Base-by-base conservation (phyloP, 2,797 vertebrate genomes). In the Eutrigla gurnardus region DNA sequence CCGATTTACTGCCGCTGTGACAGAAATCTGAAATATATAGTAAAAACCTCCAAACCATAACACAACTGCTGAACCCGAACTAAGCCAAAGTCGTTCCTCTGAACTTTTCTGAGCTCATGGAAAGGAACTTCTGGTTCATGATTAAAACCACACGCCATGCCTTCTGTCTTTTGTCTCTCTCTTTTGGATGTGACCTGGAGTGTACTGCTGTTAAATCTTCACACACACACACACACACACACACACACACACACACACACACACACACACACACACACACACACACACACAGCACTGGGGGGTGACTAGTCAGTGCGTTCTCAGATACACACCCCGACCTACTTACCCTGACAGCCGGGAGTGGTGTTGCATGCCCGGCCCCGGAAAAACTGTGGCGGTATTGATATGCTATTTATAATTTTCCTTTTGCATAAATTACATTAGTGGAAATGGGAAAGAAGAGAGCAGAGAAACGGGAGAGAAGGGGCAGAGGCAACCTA, bases 331-430 rank as follows among this genome's bases (percentile, higher is more conserved):
- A 73, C 75, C 43, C 58, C 83, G 88, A 89, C 88, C 88, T 92
- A 91, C 88, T 91, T 93, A 91, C 74, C 84, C 80, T 81, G 79
- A 89, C 89, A 91, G 86, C 88, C 82, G 68, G 79, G 81, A 88
- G 83, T 86, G 78, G 71, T 81, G 83, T 64, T 80, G 84, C 88
- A 87, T 83, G 79, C 80, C 78, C 79, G 49, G 89, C 88, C 86
- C 80, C 25, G 25, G 78, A 82, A 91, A 93, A 91, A 90, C 77
- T 79, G 68, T 78, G 83, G 74, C 66, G 35, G 85, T 92, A 93
- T 92, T 91, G 91, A 93, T 92, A 92, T 92, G 88, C 91, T 94
- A 93, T 93, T 93, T 93, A 93, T 93, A 95, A 93, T 90, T 92
- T 86, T 72, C 81, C 84, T 61, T 88, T 90, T 91, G 93, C 90